These are phyloP conservation scores for Hoplodrina blanda DNA, from an alignment of 2,888 invertebrate species.

Conservation along the genomic window DNA sequence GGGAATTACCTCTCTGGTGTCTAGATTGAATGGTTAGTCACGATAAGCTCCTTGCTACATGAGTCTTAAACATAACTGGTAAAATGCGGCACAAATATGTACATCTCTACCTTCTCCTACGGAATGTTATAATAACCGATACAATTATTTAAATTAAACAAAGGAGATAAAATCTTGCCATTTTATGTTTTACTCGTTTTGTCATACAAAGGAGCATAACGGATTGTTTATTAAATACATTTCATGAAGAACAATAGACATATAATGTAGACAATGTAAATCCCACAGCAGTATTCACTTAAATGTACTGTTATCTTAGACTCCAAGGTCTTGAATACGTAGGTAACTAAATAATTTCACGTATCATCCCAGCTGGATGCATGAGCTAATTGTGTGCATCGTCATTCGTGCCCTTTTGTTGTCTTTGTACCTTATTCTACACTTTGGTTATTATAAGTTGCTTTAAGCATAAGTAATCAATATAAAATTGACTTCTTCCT, in stretches of 20 bases:
- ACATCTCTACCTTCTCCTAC: neutral
- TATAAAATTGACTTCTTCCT: neutral
- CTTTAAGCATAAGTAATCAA: neutral
- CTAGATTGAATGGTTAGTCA: neutral
- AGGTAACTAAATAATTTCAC: slow-evolving; percentile 29
- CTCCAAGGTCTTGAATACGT: slow-evolving; percentile 12
- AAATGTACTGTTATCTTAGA: slow-evolving; percentile 19
- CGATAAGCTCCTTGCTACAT: too few relatives aligned
- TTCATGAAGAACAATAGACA: slow-evolving; percentile 35
- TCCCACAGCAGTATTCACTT: neutral
- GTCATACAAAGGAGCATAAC: neutral
- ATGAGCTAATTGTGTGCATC: slow-evolving; percentile 9
- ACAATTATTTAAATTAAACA: neutral
- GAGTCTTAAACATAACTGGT: neutral
- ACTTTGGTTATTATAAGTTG: slow-evolving; percentile 11
- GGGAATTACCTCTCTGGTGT: neutral
- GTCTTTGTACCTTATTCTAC: slow-evolving; percentile 21
- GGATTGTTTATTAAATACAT: slow-evolving; percentile 5
- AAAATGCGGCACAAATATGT: neutral
- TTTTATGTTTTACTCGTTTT: slow-evolving; percentile 8
- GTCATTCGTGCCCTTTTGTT: slow-evolving; percentile 17
- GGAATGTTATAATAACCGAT: neutral
- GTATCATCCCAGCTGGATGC: slow-evolving; percentile 30
- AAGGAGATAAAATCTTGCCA: neutral
- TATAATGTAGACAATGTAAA: slow-evolving; percentile 30